phyloP scores from a whole-genome alignment of 2,113 vertebrate species.

The Colius striatus region DNA sequence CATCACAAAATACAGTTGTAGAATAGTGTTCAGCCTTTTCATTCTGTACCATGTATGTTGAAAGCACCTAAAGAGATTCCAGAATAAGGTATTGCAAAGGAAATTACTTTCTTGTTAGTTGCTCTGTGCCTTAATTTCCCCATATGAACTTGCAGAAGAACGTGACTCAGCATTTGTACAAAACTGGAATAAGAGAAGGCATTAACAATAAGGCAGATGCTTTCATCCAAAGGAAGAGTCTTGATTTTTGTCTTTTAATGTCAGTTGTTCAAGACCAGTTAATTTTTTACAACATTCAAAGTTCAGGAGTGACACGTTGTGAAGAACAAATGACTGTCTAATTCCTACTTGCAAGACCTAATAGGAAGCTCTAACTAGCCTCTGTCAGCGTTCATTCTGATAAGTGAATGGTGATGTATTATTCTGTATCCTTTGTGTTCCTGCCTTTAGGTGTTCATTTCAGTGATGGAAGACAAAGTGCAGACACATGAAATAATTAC shows the following conservation, averaged over 20 bases:
- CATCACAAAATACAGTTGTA: not conserved
- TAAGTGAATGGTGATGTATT: constrained; percentile 20
- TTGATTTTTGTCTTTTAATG: not conserved
- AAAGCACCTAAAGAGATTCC: not conserved
- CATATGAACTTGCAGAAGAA: not conserved
- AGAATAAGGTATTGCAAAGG: not conserved
- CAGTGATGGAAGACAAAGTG: constrained; percentile 53
- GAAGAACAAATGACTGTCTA: not conserved
- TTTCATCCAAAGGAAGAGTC: not conserved
- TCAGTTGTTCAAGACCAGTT: not conserved
- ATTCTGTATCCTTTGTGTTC: constrained; percentile 48
- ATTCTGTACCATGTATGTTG: not conserved
- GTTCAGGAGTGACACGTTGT: not conserved
- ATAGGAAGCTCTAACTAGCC: constrained; percentile 30
- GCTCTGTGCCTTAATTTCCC: not conserved
- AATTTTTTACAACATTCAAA: not conserved
- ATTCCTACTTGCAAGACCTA: constrained; percentile 30
- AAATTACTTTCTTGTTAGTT: not conserved
- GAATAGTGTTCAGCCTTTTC: not conserved
- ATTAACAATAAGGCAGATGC: not conserved
- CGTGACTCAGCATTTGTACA: not conserved
- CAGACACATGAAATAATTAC: constrained; percentile 28
- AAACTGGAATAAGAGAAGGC: not conserved
- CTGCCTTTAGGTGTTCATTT: constrained; percentile 68
- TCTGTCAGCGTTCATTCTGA: not conserved